Conservation (phyloP, 2,113 vertebrate species). For the Callionymus lyra region DNA sequence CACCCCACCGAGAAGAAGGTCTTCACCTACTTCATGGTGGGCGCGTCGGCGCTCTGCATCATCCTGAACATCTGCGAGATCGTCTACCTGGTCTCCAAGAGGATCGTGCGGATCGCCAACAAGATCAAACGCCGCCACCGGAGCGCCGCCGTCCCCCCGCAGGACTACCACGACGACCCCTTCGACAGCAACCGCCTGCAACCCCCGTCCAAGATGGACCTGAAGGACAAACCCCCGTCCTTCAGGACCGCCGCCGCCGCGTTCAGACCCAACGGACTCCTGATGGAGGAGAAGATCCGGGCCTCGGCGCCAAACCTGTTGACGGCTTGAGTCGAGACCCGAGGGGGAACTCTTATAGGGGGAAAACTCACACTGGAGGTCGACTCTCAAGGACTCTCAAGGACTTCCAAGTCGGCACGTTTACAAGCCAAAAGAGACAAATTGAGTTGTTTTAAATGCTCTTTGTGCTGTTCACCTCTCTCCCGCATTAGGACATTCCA, state of each 20-base stretch:
- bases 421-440: constrained; percentile 18
- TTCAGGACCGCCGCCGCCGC: constrained; percentile 10
- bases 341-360: neutral
- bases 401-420: constrained; percentile 32
- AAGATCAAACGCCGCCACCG: constrained; percentile 27
- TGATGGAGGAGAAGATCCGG: constrained; percentile 36
- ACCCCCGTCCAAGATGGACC: neutral
- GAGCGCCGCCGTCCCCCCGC: neutral
- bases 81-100: constrained; percentile 73
- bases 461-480: neutral
- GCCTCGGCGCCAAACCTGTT: constrained; percentile 65
- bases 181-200: constrained; percentile 30
- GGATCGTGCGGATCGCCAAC: constrained; percentile 27
- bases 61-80: constrained; percentile 79
- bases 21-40: constrained; percentile 85
- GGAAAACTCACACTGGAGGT: constrained; percentile 17
- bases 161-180: constrained; percentile 19
- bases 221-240: constrained; percentile 30
- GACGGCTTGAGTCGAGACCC: constrained; percentile 1
- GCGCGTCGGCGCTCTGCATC: constrained; percentile 73
- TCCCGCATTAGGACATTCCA: neutral
- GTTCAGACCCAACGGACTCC: neutral
- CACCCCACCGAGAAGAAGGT: constrained; percentile 81
- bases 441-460: constrained; percentile 13
- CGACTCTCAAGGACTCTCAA: constrained; percentile 27